phyloP scores from a whole-genome alignment of 2,888 invertebrate species.

The Lasioglossum oenotherae region DNA sequence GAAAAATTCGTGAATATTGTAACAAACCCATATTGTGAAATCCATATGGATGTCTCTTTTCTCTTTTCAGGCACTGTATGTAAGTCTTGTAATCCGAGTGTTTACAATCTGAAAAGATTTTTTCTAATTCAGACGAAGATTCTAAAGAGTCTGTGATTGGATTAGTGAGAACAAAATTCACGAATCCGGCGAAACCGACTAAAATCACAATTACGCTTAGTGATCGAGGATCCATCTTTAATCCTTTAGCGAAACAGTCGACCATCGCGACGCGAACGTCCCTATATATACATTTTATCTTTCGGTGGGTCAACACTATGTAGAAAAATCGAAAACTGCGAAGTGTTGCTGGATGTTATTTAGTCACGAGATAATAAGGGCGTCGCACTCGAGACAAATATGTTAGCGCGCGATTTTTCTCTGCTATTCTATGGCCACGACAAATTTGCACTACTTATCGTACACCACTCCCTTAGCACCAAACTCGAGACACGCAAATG shows the following conservation, averaged over 20 bases:
- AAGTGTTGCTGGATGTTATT: conserved; percentile 45
- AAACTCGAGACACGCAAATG: background rate
- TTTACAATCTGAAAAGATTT: conserved; percentile 73
- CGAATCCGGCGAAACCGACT: conserved; percentile 20
- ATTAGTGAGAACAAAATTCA: background rate
- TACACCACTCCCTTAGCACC: conserved; percentile 14
- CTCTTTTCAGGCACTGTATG: conserved; percentile 79
- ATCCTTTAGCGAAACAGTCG: conserved; percentile 53
- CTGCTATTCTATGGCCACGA: conserved; percentile 54
- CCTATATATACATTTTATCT: conserved; percentile 71
- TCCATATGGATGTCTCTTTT: conserved; percentile 72
- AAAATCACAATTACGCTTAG: conserved; percentile 33
- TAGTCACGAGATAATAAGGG: conserved; percentile 53
- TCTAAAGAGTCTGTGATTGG: conserved; percentile 19
- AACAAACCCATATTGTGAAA: background rate
- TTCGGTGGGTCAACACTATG: conserved; percentile 64
- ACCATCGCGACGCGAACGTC: conserved; percentile 34
- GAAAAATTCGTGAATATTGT: background rate
- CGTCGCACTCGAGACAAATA: conserved; percentile 67
- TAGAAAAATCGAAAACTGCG: background rate
- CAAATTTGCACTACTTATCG: conserved; percentile 81
- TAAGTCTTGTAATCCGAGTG: conserved; percentile 80
- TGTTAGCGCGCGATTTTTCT: conserved; percentile 67
- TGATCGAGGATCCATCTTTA: conserved; percentile 50
- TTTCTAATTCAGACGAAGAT: conserved; percentile 59